Base-by-base conservation (phyloP, 2,113 vertebrate genomes). In the Semicossyphus pulcher region DNA sequence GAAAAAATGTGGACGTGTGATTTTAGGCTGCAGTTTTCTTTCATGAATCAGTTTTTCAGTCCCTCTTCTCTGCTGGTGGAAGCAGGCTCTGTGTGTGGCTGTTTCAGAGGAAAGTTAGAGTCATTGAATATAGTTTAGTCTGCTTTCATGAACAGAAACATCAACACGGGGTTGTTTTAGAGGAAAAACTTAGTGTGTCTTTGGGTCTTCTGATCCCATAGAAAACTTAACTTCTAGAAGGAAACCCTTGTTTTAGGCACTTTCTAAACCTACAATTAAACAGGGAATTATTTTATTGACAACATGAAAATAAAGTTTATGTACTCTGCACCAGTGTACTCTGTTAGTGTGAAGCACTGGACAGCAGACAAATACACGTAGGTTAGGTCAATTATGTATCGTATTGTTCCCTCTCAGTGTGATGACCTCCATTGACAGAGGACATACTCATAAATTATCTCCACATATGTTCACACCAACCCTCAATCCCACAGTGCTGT, bases 391-490 rank as follows among this genome's bases (percentile, higher is more conserved):
- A 1, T 14, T 11, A 1, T 51, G 10, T 12, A 1, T 51, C 14
- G 31, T 41, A 18, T 6, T 3, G 0, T 1, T n/a, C 16, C 28
- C 20, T 74, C 59, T 39, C 4, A 1, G 11, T 20, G 54, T 32
- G 42, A 20, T 61, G 71, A 72, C 70, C 68, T 71, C 41, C 20
- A 4, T 1, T 47, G 71, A 65, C 57, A 62, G 80, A 68, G 57
- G 76, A 79, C 71, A 51, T 11, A 4, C n/a, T 88, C 76, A 6
- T 81, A 61, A 36, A 72, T 86, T 51, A 74, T 65, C 53, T 49
- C 37, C 73, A 76, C 79, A 74, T 36, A 56, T 82, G 86, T 89
- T 83, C 72, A 64, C 79, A 81, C 74, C 41, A 31, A 0, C 23
- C 0, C 47, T 42, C 16, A 0, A 51, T 6, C 68, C 60, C 45